Conservation (phyloP, 2,113 vertebrate species). For the Bos javanicus region DNA sequence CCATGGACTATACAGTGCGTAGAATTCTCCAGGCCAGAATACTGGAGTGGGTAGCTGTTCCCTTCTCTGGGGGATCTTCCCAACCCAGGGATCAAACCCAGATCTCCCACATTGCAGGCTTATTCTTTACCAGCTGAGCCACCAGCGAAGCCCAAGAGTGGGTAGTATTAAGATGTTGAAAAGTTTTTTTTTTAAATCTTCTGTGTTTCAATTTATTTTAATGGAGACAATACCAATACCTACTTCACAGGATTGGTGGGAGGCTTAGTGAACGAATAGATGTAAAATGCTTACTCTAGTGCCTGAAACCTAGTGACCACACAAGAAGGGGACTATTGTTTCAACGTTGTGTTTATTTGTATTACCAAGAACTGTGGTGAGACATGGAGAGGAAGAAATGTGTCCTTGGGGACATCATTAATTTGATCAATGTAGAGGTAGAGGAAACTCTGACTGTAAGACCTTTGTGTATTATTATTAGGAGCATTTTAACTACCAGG, state of each 20-base stretch:
- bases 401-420: neutral
- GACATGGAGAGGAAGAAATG: neutral
- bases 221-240: neutral
- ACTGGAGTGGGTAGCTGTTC: neutral
- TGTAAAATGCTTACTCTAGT: neutral
- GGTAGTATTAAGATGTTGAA: neutral
- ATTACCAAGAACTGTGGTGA: neutral
- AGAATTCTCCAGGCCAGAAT: neutral
- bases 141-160: neutral
- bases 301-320: neutral
- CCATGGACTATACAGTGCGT: neutral
- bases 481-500: neutral
- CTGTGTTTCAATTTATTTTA: neutral
- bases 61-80: neutral
- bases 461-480: neutral
- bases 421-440: neutral
- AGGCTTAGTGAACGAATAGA: neutral
- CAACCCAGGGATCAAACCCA: neutral
- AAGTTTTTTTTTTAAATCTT: neutral
- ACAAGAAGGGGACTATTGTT: neutral
- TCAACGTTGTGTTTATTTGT: neutral
- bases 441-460: neutral
- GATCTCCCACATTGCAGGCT: neutral
- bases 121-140: neutral
- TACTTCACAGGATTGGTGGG: neutral